These are phyloP conservation scores for Rhyacophila evoluta DNA, from an alignment of 2,888 invertebrate genomes.

Conservation along the genomic window DNA sequence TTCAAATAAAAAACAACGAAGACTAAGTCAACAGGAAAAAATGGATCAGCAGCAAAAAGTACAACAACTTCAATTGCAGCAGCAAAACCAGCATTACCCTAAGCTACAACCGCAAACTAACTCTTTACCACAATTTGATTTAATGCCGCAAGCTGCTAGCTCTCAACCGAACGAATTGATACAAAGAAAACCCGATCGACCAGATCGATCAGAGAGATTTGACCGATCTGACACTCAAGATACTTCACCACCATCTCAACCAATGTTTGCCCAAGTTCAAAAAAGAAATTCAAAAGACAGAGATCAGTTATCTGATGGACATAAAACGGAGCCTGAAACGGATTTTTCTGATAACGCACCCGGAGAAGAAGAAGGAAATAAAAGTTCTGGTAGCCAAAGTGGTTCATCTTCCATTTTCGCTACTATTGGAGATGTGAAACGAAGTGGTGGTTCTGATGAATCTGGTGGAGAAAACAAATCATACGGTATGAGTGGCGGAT, in stretches of 20 bases:
- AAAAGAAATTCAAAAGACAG: conserved; percentile 66
- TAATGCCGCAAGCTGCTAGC: conserved; percentile 54
- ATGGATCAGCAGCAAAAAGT: conserved; percentile 67
- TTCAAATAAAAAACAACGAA: conserved; percentile 64
- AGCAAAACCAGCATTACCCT: conserved; percentile 63
- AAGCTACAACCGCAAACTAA: conserved; percentile 59
- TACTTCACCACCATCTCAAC: conserved; percentile 58
- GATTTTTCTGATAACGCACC: conserved; percentile 72
- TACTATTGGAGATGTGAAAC: conserved; percentile 81
- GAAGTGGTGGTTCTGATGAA: conserved; percentile 73
- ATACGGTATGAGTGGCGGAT: conserved; percentile 72
- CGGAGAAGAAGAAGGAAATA: conserved; percentile 73
- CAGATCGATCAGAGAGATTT: too few species aligned
- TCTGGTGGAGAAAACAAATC: conserved; percentile 69
- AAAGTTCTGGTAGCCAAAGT: conserved; percentile 72
- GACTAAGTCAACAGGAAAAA: conserved; percentile 67
- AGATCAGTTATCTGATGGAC: conserved; percentile 65
- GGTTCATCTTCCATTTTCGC: conserved; percentile 77
- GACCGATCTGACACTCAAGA: conserved; percentile 47
- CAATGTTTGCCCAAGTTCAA: conserved; percentile 68
- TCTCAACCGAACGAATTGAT: conserved; percentile 34
- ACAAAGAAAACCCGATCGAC: conserved; percentile 28
- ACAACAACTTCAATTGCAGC: conserved; percentile 64
- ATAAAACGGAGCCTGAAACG: conserved; percentile 71
- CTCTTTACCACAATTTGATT: conserved; percentile 56